phyloP scores from a whole-genome alignment of 2,888 invertebrate species.

The Corythucha ciliata region DNA sequence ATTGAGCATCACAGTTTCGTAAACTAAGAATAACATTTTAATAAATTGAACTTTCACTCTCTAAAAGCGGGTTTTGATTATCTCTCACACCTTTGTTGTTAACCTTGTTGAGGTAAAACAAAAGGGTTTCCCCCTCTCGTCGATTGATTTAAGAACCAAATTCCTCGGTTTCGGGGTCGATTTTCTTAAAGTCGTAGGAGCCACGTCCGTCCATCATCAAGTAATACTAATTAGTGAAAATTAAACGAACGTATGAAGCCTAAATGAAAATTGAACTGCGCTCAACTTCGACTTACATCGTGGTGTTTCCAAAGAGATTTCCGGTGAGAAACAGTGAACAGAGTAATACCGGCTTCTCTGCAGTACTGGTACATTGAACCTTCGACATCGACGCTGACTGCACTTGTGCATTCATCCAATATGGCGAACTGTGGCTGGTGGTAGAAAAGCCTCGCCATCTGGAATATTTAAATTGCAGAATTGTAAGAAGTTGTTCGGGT shows the following conservation, averaged over 20 bases:
- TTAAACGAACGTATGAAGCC: neutral
- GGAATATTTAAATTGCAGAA: slow-evolving; percentile 18
- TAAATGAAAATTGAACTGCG: neutral
- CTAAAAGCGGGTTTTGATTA: too few species aligned
- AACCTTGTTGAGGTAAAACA: too few species aligned
- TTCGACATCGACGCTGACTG: slow-evolving; percentile 97
- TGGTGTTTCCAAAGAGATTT: slow-evolving; percentile 96
- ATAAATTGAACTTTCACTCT: too few species aligned
- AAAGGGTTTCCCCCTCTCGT: too few species aligned
- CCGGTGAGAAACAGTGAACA: slow-evolving; percentile 95
- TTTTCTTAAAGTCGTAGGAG: slow-evolving; percentile 72
- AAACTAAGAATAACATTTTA: too few species aligned
- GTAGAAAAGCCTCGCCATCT: slow-evolving; percentile 95
- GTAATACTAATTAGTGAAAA: slow-evolving; percentile 55
- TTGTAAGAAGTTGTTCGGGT: neutral
- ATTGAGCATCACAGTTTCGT: too few species aligned
- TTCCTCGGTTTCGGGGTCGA: slow-evolving; percentile 76
- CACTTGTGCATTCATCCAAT: slow-evolving; percentile 96
- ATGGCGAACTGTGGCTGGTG: slow-evolving; percentile 98
- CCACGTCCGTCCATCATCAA: slow-evolving; percentile 95
- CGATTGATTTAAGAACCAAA: slow-evolving; percentile 83
- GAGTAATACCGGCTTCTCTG: slow-evolving; percentile 74
- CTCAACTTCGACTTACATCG: slow-evolving; percentile 49
- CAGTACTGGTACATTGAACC: slow-evolving; percentile 95
- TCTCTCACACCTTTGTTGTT: too few species aligned